phyloP scores from a whole-genome alignment of 2,888 invertebrate species.

The Melieria picta region DNA sequence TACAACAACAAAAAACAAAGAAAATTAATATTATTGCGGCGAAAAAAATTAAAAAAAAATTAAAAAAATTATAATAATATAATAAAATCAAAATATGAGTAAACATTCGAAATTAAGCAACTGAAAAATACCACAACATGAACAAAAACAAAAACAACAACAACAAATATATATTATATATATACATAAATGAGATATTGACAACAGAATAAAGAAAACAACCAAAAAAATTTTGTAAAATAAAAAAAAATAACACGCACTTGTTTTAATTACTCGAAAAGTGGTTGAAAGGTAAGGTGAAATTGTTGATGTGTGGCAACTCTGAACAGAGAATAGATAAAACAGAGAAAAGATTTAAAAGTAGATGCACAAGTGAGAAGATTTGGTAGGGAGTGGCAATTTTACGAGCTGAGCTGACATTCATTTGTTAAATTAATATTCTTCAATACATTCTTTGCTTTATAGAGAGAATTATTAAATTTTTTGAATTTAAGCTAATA shows the following conservation, averaged over 20 bases:
- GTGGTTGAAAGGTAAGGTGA: neutral
- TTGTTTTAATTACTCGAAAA: conserved; percentile 30
- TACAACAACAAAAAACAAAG: conserved; percentile 4
- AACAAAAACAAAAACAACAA: conserved; percentile 29
- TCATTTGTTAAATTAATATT: no score
- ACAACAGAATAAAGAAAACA: conserved; percentile 44
- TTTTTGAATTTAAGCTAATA: no score
- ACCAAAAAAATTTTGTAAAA: conserved; percentile 49
- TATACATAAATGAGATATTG: conserved; percentile 46
- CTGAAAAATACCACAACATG: conserved; percentile 11
- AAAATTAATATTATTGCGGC: neutral
- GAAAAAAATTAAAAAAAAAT: conserved; percentile 5
- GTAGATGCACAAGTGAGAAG: no score
- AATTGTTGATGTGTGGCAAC: neutral
- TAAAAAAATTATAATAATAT: neutral
- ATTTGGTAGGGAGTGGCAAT: no score
- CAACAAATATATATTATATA: conserved; percentile 32
- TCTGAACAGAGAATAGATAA: neutral
- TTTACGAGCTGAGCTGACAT: no score
- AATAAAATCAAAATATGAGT: conserved; percentile 6
- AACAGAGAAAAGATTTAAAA: neutral
- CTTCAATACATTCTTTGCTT: no score
- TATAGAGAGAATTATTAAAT: no score
- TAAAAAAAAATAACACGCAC: conserved; percentile 32
- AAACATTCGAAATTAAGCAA: conserved; percentile 7